These are phyloP conservation scores for Echinops telfairi DNA, from an alignment of 2,113 vertebrate genomes.

Conservation along the genomic window DNA sequence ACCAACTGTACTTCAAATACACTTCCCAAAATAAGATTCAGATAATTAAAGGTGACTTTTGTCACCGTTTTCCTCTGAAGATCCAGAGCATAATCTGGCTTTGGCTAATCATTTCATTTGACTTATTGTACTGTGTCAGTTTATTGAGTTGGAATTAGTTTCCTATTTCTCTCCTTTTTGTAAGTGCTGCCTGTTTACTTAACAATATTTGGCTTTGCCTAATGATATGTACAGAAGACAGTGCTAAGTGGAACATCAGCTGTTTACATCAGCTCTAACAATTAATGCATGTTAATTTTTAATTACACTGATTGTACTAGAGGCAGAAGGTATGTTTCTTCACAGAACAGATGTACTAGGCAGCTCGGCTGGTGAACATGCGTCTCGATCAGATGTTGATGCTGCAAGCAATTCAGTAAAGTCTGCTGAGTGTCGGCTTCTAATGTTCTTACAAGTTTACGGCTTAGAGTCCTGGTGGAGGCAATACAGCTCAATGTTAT, in stretches of 20 bases:
- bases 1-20: conserved; percentile 78
- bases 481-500: conserved; percentile 60
- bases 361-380: conserved; percentile 89
- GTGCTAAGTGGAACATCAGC: conserved; percentile 97
- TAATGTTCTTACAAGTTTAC: conserved; percentile 80
- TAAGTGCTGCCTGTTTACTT: conserved; percentile 91
- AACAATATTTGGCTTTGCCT: conserved; percentile 91
- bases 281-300: conserved; percentile 99
- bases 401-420: conserved; percentile 86
- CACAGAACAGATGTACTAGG: conserved; percentile 93
- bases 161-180: conserved; percentile 88
- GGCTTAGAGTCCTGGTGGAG: conserved; percentile 78
- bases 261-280: conserved; percentile 97
- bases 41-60: conserved; percentile 86
- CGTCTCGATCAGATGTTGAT: conserved; percentile 91
- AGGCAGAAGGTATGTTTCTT: conserved; percentile 93
- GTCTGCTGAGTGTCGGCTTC: conserved; percentile 83
- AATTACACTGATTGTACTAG: conserved; percentile 98
- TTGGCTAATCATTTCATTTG: conserved; percentile 84
- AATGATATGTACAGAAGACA: conserved; percentile 96
- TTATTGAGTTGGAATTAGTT: conserved; percentile 90
- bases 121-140: conserved; percentile 84
- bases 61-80: conserved; percentile 84
- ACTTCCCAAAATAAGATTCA: conserved; percentile 85
- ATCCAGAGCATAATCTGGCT: conserved; percentile 82